These are phyloP conservation scores for Myrmecobius fasciatus DNA, from an alignment of 2,113 vertebrate species.

Conservation along the genomic window DNA sequence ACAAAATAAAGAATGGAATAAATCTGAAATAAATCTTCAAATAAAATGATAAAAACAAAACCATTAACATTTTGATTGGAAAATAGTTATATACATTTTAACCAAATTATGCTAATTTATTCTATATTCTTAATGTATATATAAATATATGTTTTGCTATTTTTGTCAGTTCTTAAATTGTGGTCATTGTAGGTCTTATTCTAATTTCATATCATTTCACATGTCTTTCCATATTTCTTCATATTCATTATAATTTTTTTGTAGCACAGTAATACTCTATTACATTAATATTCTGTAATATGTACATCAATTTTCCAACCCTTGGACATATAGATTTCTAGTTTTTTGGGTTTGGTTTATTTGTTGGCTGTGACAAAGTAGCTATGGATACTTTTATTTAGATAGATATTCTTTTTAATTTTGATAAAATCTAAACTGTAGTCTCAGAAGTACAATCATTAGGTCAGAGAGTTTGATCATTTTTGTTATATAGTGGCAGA, in stretches of 20 bases:
- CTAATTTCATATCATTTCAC: not conserved
- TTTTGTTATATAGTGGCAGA: not conserved
- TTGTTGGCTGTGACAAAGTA: not conserved
- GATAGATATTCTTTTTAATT: not conserved
- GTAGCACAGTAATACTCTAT: not conserved
- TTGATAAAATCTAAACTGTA: not conserved
- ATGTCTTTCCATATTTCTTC: not conserved
- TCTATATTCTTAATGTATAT: not conserved
- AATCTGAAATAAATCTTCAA: not conserved
- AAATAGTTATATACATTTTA: not conserved
- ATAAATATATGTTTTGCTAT: not conserved
- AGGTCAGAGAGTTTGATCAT: not conserved
- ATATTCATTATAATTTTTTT: not conserved
- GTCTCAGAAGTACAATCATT: not conserved
- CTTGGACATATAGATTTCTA: not conserved
- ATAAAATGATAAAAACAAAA: not conserved
- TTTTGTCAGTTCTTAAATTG: not conserved
- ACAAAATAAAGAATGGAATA: not conserved
- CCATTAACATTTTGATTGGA: not conserved
- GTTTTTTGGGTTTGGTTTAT: not conserved
- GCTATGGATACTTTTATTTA: not conserved
- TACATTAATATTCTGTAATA: not conserved
- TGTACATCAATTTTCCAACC: not conserved
- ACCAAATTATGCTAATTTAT: not conserved
- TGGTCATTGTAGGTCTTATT: not conserved